Evolutionary conservation across 2,888 invertebrate genomes (phyloP).

Genomic region (Chaitophorus viminalis): DNA sequence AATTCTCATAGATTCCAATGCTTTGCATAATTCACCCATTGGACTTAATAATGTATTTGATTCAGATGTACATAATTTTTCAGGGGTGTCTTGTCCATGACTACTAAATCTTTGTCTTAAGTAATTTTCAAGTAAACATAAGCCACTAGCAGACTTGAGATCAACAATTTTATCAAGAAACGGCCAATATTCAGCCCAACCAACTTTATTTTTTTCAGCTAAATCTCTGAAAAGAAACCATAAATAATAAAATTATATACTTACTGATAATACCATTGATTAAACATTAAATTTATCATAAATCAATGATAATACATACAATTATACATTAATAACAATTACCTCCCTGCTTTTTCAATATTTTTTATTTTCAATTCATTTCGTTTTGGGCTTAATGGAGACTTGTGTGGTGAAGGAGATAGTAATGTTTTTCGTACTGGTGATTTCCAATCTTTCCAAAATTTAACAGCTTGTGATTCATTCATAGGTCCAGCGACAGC

Average conservation of each 20-base stretch:
- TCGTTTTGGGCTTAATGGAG: slow-evolving; percentile 2
- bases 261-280: no score
- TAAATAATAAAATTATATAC: no score
- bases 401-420: slow-evolving; percentile 55
- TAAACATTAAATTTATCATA: no score
- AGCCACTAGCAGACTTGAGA: slow-evolving; percentile 78
- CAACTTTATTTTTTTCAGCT: slow-evolving; percentile 78
- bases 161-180: slow-evolving; percentile 86
- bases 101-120: slow-evolving; percentile 72
- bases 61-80: background rate
- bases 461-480: slow-evolving; percentile 76
- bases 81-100: slow-evolving; percentile 67
- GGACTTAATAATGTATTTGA: slow-evolving; percentile 68
- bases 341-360: slow-evolving; percentile 85
- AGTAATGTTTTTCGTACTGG: slow-evolving; percentile 54
- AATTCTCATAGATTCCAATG: slow-evolving; percentile 69
- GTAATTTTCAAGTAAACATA: slow-evolving; percentile 79
- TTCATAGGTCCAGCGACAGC: slow-evolving; percentile 95
- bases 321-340: slow-evolving; percentile 13
- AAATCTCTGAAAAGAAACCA: no score
- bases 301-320: no score
- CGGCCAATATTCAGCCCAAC: slow-evolving; percentile 94
- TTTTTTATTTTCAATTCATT: slow-evolving; percentile 75
- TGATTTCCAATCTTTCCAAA: slow-evolving; percentile 80
- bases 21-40: slow-evolving; percentile 73